Percentiles rank a stretch among this genome's conserved stretches.
Conservation (phyloP, 2,113 vertebrate species). For the Mastomys coucha region DNA sequence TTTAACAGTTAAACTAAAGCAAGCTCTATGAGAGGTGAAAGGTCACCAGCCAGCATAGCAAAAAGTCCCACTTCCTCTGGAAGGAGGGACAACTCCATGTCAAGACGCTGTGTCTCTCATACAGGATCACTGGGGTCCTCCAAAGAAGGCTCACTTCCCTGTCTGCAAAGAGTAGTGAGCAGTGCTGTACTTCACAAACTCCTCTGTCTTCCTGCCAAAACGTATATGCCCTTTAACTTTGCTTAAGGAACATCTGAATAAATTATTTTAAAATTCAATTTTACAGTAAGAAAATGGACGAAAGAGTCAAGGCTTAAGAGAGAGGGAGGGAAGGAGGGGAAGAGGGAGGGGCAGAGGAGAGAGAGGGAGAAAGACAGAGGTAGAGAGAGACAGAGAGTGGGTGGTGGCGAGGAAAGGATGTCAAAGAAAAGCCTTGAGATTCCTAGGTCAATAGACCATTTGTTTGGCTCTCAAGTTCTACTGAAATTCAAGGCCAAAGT, state of each 20-base stretch:
- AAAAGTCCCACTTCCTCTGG: slow-evolving; percentile 74
- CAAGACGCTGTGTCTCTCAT: not conserved
- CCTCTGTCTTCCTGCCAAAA: not conserved
- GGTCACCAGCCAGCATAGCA: slow-evolving; percentile 35
- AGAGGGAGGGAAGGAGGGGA: too few species aligned
- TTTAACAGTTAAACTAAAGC: slow-evolving; percentile 61
- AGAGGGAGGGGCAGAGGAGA: accelerated
- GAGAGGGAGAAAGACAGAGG: not conserved
- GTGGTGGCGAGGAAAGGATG: not conserved
- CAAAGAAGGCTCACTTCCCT: slow-evolving; percentile 35
- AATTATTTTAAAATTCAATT: not conserved
- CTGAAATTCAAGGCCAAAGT: not conserved
- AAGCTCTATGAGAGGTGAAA: slow-evolving; percentile 53
- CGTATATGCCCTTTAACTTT: not conserved
- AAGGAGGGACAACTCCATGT: slow-evolving; percentile 49
- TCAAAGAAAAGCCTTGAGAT: not conserved
- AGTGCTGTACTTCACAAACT: not conserved
- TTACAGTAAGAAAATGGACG: not conserved
- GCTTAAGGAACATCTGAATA: not conserved
- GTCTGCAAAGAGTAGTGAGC: slow-evolving; percentile 21
- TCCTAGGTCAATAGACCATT: not conserved
- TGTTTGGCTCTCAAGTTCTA: not conserved
- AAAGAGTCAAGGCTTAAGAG: not conserved
- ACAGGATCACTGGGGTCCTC: slow-evolving; percentile 47
- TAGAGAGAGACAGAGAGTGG: not conserved